phyloP scores from a whole-genome alignment of 2,797 vertebrate genomes.

The Lutjanus argentimaculatus region DNA sequence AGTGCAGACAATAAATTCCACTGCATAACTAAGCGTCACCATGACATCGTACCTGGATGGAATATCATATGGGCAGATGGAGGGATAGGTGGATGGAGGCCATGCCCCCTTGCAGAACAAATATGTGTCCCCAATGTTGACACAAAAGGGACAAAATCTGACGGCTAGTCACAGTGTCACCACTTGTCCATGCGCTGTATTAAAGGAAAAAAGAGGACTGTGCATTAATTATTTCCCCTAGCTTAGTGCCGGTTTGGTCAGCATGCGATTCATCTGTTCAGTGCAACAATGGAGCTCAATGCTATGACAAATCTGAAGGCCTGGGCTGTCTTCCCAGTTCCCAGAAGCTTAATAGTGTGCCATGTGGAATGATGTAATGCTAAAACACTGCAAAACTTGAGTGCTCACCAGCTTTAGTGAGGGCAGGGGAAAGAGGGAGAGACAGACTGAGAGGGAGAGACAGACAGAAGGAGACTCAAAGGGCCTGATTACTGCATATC shows the following conservation, averaged over 20 bases:
- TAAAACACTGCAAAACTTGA: conserved; percentile 85
- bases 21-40: conserved; percentile 84
- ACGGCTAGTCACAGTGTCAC: conserved; percentile 52
- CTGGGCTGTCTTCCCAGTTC: conserved; percentile 79
- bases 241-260: conserved; percentile 70
- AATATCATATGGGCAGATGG: conserved; percentile 78
- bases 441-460: conserved; percentile 55
- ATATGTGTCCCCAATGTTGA: conserved; percentile 65
- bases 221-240: conserved; percentile 75
- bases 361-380: conserved; percentile 87
- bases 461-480: conserved; percentile 81
- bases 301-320: conserved; percentile 80
- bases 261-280: conserved; percentile 78
- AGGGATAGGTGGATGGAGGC: conserved; percentile 59
- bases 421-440: conserved; percentile 59
- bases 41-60: conserved; percentile 82
- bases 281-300: conserved; percentile 79
- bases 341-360: conserved; percentile 84
- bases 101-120: conserved; percentile 65
- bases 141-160: conserved; percentile 68
- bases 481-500: conserved; percentile 88
- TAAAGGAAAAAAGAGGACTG: conserved; percentile 47
- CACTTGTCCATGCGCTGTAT: conserved; percentile 55
- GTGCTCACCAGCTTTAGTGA: conserved; percentile 77
- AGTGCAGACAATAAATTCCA: conserved; percentile 86